Base-by-base conservation (phyloP, 2,888 invertebrate genomes). In the Trichacis sp. region DNA sequence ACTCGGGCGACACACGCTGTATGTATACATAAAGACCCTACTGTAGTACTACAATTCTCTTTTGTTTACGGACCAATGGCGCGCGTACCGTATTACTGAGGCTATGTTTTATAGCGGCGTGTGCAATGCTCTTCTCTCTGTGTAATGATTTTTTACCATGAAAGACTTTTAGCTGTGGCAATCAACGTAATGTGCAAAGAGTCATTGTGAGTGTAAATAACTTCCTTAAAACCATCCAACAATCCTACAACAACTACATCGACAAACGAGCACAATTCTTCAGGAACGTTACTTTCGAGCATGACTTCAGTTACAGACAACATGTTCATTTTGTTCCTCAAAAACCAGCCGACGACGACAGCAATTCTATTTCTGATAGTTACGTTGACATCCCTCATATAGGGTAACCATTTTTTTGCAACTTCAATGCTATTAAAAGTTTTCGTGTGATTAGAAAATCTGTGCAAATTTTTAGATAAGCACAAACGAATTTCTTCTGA, bases 171-270 rank as follows among this genome's bases (percentile, higher is more conserved):
- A 6, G 91, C 86, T 2, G 87, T 86, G 59, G 84, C 78, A 14
- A 91, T 77, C 30, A 89, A 82, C 1, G 87, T 85, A 18, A 87
- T 85, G 77, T 91, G 91, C 17, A 88, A 72, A 6, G 83, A 80
- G 56, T 85, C 84, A 75, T 90, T 86, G 45, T 87, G 86, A 56
- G 75, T 85, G 70, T 87, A 86, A 43, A 91, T 79, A 53, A 76
- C 78, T 15, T 71, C 64, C 17, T 71, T 67, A 2, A 83, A 69
- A 1, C 74, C 72, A 11, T 65, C 63, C 3, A 69, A 60, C 57
- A 84, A 65, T 43, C 71, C 81, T 60, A 86, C 82, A 1, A 89
- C 84, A 24, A 87, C 72, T 20, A 86, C 71, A 64, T 86, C 84
- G 0, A 89, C 80, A 40, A 85, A 81, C 46, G 82, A 70, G n/a